Evolutionary conservation across 2,797 vertebrate species (phyloP), one percentile per base, ranked within the genome.

Genomic region (Oreochromis mossambicus): DNA sequence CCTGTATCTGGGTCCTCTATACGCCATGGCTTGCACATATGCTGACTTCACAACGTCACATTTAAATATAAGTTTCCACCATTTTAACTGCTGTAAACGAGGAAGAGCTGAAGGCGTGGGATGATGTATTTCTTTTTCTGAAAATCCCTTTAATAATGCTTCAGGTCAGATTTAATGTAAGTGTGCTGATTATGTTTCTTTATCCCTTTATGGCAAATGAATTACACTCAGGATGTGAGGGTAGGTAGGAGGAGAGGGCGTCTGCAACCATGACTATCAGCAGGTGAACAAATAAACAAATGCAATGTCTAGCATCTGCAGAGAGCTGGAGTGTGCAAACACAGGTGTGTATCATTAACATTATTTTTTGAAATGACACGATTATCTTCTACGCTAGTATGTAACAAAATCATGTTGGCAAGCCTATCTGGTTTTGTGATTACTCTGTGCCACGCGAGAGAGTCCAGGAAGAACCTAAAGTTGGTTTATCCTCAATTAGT

Each of bases 241-340:
- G 19, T 8, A 0, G 36, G 36, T 68, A 68, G 63, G 7, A 24
- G 36, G 36, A 68, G 58, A 36, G n/a, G 12, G 7, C 13, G 3
- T 66, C 1, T 41, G 63, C 38, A 6, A 43, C n/a, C n/a, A 24
- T 68, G n/a, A 43, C 63, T 68, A 36, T 41, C n/a, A 41, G n/a
- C n/a, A 14, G 13, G 8, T 1, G 2, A 68, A 68, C 11, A 36
- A n/a, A 19, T 50, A 8, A 19, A 50, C 48, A 50, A 17, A 66
- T 66, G 10, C 12, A 41, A 41, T 0, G 63, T 41, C 5, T 24
- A 68, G 36, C 12, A 24, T 0, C 36, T 68, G 36, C n/a, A 2
- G 34, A 38, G 38, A 24, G 36, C 38, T 41, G 12, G n/a, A 15
- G 38, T 68, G 38, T 68, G 63, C n/a, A 24, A 43, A 15, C 13